Conservation (phyloP, 2,888 invertebrate species). For the Fragum whitleyi region DNA sequence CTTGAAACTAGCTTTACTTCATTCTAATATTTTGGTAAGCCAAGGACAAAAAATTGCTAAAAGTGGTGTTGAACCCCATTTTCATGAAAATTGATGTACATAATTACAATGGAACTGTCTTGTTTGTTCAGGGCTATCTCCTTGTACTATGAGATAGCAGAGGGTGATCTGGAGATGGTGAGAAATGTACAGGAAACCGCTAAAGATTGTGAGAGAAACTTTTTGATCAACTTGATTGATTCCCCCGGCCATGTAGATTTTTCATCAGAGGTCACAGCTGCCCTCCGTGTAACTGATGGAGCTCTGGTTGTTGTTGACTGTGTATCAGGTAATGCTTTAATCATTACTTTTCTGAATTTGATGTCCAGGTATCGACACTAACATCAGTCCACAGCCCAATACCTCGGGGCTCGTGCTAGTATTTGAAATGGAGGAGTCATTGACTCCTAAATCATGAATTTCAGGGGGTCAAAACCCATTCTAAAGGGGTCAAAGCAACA, state of each 20-base stretch:
- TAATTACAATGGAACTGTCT: no score
- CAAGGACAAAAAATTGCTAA: no score
- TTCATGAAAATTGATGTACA: no score
- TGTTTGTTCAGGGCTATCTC: constrained; percentile 95
- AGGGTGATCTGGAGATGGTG: constrained; percentile 97
- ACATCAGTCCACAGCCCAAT: not conserved
- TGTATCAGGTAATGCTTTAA: constrained; percentile 93
- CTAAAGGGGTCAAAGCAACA: no score
- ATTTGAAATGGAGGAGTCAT: no score
- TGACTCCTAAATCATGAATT: no score
- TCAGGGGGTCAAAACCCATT: no score
- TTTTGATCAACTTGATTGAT: constrained; percentile 99
- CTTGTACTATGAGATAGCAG: constrained; percentile 98
- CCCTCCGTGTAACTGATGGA: constrained; percentile 99
- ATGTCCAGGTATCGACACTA: not conserved
- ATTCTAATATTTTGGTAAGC: no score
- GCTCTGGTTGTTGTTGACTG: constrained; percentile 99
- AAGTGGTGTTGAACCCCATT: no score
- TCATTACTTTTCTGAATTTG: no score
- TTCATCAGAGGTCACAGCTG: constrained; percentile 99
- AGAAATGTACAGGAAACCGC: constrained; percentile 92
- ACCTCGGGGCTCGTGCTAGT: no score
- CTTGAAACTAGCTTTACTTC: no score
- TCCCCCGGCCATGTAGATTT: constrained; percentile 99
- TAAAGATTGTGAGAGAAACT: constrained; percentile 89